Base-by-base conservation (phyloP, 2,797 vertebrate genomes). In the Perodicticus potto region DNA sequence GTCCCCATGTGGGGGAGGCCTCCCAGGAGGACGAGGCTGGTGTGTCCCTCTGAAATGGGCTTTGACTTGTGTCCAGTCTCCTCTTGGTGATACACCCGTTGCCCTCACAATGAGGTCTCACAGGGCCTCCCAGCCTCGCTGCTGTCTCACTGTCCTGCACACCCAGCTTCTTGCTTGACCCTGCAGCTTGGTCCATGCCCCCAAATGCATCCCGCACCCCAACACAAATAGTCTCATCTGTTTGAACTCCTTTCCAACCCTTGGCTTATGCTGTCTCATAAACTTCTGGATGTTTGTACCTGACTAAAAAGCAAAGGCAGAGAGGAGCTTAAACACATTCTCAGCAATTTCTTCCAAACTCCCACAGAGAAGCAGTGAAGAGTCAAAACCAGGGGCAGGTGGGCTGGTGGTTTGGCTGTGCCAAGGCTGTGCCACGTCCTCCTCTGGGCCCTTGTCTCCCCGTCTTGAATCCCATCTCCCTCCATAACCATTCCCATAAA, bases 231-330 rank as follows among this genome's bases (percentile, higher is more conserved):
- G 40, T 25, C 3, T 67, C 37, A 2, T 4, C 8, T 9, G 32
- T 22, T 37, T 16, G 19, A 0, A 2, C 25, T 22, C 20, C 7
- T 9, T 10, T 32, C 49, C 61, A 1, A 14, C 5, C 23, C 43
- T 3, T 0, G 17, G 45, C 17, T 5, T 13, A 32, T 7, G 5
- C 59, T 3, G 1, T 11, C 10, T 2, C 25, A 2, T 0, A 1
- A 0, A 3, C 61, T 40, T 70, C 25, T 0, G n/a, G 25, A 1
- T 11, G 80, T 20, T 20, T 11, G 2, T 40, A 13, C 23, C 10
- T n/a, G 61, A 80, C 32, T 69, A 3, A 13, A 27, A 25, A 0
- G 6, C 43, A 32, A n/a, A 90, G n/a, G 16, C 40, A n/a, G n/a
- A 25, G 32, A 19, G 65, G 11, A 25, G 5, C 25, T 53, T 29